Percentiles rank a stretch among this genome's conserved stretches.
Evolutionary conservation across 2,113 vertebrate species (phyloP).

Genomic region (Panthera tigris): DNA sequence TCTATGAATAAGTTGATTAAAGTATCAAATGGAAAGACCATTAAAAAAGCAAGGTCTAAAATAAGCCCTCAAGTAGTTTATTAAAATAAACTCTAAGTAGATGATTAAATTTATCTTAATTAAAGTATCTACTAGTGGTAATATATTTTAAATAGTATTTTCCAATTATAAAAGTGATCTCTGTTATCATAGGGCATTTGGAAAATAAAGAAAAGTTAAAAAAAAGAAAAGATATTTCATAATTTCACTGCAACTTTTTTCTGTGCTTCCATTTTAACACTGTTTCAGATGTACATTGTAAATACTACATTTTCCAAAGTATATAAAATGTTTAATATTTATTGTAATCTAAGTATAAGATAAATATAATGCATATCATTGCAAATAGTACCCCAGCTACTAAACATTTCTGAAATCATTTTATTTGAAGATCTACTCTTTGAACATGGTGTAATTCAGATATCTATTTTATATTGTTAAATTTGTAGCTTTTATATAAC

Average conservation of each 20-base stretch:
- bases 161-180: neutral
- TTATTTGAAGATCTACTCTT: neutral
- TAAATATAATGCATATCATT: neutral
- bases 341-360: neutral
- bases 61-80: neutral
- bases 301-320: neutral
- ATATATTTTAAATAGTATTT: neutral
- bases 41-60: constrained; percentile 18
- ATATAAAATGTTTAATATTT: neutral
- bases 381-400: neutral
- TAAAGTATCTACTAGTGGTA: neutral
- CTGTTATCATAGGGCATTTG: neutral
- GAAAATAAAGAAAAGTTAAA: neutral
- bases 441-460: neutral
- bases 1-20: neutral
- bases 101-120: neutral
- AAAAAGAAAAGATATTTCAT: neutral
- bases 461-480: neutral
- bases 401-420: neutral
- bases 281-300: neutral
- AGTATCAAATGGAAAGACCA: neutral
- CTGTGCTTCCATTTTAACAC: neutral
- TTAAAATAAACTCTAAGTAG: neutral
- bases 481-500: neutral
- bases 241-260: neutral